These are phyloP conservation scores for Amphipyra tragopoginis DNA, from an alignment of 2,888 invertebrate species.

Conservation along the genomic window DNA sequence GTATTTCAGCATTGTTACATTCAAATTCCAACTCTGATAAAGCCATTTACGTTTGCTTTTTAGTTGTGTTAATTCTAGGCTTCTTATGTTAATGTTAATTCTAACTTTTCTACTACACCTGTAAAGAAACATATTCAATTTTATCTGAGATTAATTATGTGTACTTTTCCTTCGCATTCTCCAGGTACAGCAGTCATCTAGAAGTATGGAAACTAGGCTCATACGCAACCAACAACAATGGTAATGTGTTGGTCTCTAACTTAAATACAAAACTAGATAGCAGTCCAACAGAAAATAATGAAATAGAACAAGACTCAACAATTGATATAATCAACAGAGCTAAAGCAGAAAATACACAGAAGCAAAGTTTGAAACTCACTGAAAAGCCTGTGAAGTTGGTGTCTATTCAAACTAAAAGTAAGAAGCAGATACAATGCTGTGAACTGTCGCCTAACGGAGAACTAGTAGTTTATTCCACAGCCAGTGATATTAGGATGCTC, in stretches of 20 bases:
- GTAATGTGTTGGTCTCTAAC: constrained; percentile 76
- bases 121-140: too few relatives aligned
- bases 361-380: constrained; percentile 76
- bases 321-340: constrained; percentile 67
- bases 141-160: neutral
- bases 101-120: too few relatives aligned
- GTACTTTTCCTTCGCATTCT: constrained; percentile 23
- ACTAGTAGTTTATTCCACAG: constrained; percentile 94
- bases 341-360: constrained; percentile 60
- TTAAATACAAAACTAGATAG: constrained; percentile 59
- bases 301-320: constrained; percentile 75
- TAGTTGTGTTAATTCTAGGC: too few relatives aligned
- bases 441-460: constrained; percentile 93
- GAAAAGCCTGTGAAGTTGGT: constrained; percentile 92
- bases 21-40: too few relatives aligned
- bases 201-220: constrained; percentile 89
- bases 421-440: constrained; percentile 92
- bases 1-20: too few relatives aligned
- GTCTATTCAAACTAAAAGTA: constrained; percentile 91
- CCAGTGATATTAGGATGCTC: constrained; percentile 91
- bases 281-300: constrained; percentile 56
- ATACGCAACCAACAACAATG: constrained; percentile 90
- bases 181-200: constrained; percentile 88
- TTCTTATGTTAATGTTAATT: too few relatives aligned
- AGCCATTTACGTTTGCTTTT: too few relatives aligned